Base-by-base conservation (phyloP, 2,888 invertebrate genomes). In the Megamerina dolium region DNA sequence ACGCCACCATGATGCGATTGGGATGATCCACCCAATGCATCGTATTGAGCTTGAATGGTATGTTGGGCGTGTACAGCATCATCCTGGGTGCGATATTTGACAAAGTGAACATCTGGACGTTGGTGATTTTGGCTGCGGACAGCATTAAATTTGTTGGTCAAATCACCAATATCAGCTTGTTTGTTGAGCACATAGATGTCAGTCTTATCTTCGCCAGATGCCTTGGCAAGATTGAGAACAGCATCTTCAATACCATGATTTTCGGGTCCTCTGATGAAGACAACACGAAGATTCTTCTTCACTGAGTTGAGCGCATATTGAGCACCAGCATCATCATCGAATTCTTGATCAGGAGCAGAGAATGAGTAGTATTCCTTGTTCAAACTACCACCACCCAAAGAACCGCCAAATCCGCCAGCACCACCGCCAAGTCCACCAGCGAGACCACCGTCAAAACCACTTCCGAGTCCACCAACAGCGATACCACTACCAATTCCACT, bases 111-210 rank as follows among this genome's bases (percentile, higher is more conserved):
- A 40, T 59, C 60, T 39, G 60, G 59, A 46, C 56, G 58, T 52
- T 58, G 57, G 53, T 53, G 55, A 47, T 34, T 46, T 44, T 54
- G 54, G 50, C 45, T 50, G 39, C 55, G 53, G 30, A 57, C 45
- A 33, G 53, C 30, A 18, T 59, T 57, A 37, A 60, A 18, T 12
- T 58, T 55, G 50, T 43, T 46, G 43, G 58, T 54, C 49, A 60
- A 46, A 41, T 58, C 57, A 1, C 49, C 50, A 5, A 58, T 52
- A n/a, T 60, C 60, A 5, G 60, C 51, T 45, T 60, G 60, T 34
- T 60, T 60, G 53, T 56, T 59, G 5, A 66, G 56, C 17, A 66
- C 65, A 53, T 65, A 66, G 48, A 66, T 64, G 46, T 61, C 65
- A 6, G 60, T 60, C 35, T 56, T 50, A 21, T 60, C 56, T 20